Evolutionary conservation across 1,140 invertebrate genomes (phyloP).

Genomic region (Drosophila ogumai): DNA sequence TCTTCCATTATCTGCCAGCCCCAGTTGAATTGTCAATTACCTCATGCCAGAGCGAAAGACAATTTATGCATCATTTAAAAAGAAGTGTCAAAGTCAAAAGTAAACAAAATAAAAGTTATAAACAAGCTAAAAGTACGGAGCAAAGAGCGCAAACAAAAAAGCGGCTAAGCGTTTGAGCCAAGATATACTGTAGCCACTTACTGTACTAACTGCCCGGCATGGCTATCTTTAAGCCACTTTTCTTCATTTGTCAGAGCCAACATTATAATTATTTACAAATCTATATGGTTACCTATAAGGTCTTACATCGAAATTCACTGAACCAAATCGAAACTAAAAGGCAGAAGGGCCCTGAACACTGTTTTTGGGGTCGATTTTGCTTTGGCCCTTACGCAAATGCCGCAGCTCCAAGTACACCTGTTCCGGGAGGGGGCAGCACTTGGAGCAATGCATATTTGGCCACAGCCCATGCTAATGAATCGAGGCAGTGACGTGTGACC

Average conservation of each 20-base stretch:
- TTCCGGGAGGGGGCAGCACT: background rate
- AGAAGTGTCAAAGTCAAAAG: slow-evolving; percentile 28
- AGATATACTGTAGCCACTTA: slow-evolving; percentile 23
- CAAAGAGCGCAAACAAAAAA: slow-evolving; percentile 14
- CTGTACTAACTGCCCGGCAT: background rate
- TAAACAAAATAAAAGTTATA: slow-evolving; percentile 34
- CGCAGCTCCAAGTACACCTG: slow-evolving; percentile 23
- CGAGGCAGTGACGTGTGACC: slow-evolving; percentile 71
- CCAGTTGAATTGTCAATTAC: slow-evolving; percentile 20
- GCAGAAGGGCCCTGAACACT: slow-evolving; percentile 42
- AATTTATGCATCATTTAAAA: slow-evolving; percentile 18
- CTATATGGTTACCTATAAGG: slow-evolving; percentile 26
- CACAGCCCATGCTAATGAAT: slow-evolving; percentile 62
- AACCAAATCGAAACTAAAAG: slow-evolving; percentile 16
- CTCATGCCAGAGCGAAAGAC: slow-evolving; percentile 11
- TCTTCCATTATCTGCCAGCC: background rate
- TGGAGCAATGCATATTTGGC: slow-evolving; percentile 48
- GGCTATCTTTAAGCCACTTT: slow-evolving; percentile 29
- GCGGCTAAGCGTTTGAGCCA: slow-evolving; percentile 25
- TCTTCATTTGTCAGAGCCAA: slow-evolving; percentile 20
- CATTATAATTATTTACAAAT: slow-evolving; percentile 30
- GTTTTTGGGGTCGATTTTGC: slow-evolving; percentile 65
- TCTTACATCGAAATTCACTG: slow-evolving; percentile 17
- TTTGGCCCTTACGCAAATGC: slow-evolving; percentile 55
- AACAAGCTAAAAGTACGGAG: slow-evolving; percentile 24